Base-by-base conservation (phyloP, 2,888 invertebrate genomes). In the Habrosyne pyritoides region DNA sequence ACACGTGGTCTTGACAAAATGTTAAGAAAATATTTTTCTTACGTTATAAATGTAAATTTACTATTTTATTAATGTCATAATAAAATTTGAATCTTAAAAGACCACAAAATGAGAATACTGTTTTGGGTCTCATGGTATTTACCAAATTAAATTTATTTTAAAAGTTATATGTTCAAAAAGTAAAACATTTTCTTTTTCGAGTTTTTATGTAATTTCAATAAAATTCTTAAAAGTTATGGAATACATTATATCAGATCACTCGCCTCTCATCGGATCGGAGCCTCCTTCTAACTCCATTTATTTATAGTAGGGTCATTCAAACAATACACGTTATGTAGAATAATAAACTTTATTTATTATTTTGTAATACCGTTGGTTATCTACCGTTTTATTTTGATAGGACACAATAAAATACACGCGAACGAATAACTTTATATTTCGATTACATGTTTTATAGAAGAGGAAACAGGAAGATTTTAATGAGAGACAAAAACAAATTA, bases 261-360 rank as follows among this genome's bases (percentile, higher is more conserved):
- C 6, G 28, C 6, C 28, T 28, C 10, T 5, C 10, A 10, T 6
- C 12, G n/a, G n/a, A n/a, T 6, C 28, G 8, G 33, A 33, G 12
- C n/a, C 6, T 42, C 42, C 0, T 8, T 1, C 5, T 6, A 14
- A 6, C 36, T 42, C 2, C 12, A 8, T 42, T 42, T 42, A 8
- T 42, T 22, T 47, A 7, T 24, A n/a, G 47, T 47, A 47, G 36
- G 36, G 47, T 33, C 22, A 71, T 55, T 55, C 7, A 71, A 69
- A 67, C 64, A 21, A 26, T 57, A 55, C 14, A 48, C 50, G 21
- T 52, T 58, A 59, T 61, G 55, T 67, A 72, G 61, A 61, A 72
- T 67, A 63, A 69, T 49, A 49, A 26, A 26, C 48, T 49, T 49
- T 49, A 21, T 72, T 61, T 71, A 69, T 69, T 62, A 53, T 53